Evolutionary conservation across 2,797 vertebrate genomes (phyloP).

Genomic region (Cygnus olor): DNA sequence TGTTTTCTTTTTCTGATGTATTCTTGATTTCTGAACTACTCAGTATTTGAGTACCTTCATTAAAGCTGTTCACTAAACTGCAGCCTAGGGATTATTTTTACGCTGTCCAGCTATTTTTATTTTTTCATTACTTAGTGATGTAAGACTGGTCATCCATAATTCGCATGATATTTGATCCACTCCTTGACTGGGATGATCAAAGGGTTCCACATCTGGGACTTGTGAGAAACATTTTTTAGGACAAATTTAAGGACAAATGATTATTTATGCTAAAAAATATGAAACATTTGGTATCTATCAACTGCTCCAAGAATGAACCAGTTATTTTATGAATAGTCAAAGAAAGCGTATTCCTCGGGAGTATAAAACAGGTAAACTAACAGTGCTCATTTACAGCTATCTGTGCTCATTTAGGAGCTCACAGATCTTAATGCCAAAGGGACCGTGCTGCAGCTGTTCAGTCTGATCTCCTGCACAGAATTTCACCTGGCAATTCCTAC

Average conservation of each 20-base stretch:
- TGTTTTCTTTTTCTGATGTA: not conserved
- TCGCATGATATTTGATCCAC: not conserved
- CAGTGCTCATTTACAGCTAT: not conserved
- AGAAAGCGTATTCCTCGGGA: not conserved
- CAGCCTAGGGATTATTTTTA: not conserved
- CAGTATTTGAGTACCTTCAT: not conserved
- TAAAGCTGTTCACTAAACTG: not conserved
- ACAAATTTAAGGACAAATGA: not conserved
- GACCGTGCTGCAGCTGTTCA: not conserved
- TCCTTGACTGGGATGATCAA: not conserved
- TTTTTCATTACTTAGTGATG: not conserved
- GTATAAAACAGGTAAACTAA: not conserved
- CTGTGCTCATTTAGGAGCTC: not conserved
- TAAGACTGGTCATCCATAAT: not conserved
- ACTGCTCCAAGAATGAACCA: not conserved
- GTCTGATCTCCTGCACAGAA: not conserved
- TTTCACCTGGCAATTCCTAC: not conserved
- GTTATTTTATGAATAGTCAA: not conserved
- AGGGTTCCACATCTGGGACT: not conserved
- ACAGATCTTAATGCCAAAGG: not conserved
- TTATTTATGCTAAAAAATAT: not conserved
- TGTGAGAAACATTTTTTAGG: not conserved
- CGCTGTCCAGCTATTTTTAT: not conserved
- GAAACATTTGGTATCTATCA: not conserved
- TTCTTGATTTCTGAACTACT: slow-evolving; percentile 7